A percentile compares a stretch with the other conserved stretches of the same genome.
phyloP scores from a whole-genome alignment of 2,797 vertebrate species.

The Triplophysa yarkandensis region DNA sequence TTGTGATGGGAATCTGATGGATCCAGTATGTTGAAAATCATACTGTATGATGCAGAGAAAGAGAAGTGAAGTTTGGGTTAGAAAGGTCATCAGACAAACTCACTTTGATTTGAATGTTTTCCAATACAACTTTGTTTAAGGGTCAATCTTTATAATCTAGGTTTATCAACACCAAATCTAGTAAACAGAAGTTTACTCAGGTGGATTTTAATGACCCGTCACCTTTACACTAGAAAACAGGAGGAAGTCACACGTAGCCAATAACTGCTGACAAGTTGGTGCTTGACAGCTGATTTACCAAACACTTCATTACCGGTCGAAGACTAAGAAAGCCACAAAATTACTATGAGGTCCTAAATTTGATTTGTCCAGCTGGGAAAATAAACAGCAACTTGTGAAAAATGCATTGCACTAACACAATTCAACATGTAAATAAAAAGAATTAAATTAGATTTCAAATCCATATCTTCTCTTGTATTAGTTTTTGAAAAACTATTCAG shows the following conservation, averaged over 20 bases:
- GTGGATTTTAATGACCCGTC: slow-evolving; percentile 4
- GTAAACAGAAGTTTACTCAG: slow-evolving; percentile 4
- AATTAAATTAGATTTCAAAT: neutral
- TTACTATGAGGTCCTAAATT: neutral
- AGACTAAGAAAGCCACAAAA: too few relatives aligned
- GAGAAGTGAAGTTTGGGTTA: neutral
- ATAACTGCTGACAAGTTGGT: neutral
- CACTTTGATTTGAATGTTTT: too few relatives aligned
- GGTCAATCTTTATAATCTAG: neutral
- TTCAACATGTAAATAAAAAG: neutral
- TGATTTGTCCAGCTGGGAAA: neutral
- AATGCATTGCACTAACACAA: neutral
- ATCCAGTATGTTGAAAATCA: neutral
- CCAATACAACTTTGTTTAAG: too few relatives aligned
- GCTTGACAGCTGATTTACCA: neutral
- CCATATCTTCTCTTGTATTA: neutral
- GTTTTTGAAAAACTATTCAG: neutral
- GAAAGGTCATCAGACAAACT: neutral
- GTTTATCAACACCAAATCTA: neutral
- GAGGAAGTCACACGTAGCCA: slow-evolving; percentile 25
- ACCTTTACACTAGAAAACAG: slow-evolving; percentile 1
- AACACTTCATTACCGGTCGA: neutral
- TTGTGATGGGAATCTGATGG: neutral
- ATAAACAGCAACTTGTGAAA: neutral
- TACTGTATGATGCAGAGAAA: neutral